A percentile compares a stretch with the other conserved stretches of the same genome.
Conservation (phyloP, 2,113 vertebrate genomes). For the Oncorhynchus tshawytscha region DNA sequence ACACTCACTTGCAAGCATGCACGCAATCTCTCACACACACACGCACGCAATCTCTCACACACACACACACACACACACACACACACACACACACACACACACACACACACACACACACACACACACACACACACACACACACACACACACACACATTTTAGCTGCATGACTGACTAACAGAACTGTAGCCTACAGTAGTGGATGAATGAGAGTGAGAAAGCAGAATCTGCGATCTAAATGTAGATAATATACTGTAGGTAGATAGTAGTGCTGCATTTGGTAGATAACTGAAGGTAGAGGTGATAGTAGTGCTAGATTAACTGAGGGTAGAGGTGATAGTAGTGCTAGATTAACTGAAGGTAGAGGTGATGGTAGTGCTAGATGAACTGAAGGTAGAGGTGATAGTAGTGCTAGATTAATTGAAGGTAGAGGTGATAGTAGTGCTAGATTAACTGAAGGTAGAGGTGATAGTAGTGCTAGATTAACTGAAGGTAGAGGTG, state of each 20-base stretch:
- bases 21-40: not conserved
- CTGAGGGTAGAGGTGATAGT: too few species aligned
- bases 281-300: too few species aligned
- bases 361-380: too few species aligned
- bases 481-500: too few species aligned
- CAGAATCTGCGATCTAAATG: constrained; percentile 37
- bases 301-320: too few species aligned
- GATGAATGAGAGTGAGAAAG: constrained; percentile 40
- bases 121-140: not conserved
- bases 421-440: too few species aligned
- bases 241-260: constrained; percentile 10
- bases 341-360: too few species aligned
- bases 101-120: constrained; percentile 14
- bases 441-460: too few species aligned
- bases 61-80: not conserved
- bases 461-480: too few species aligned
- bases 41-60: not conserved
- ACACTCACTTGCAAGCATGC: not conserved
- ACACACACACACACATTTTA: not conserved
- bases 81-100: not conserved
- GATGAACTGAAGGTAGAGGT: too few species aligned
- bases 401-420: too few species aligned
- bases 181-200: not conserved
- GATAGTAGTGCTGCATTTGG: too few species aligned
- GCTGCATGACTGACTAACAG: not conserved